These are phyloP conservation scores for Epiblema foenella DNA, from an alignment of 2,888 invertebrate genomes.

Conservation along the genomic window DNA sequence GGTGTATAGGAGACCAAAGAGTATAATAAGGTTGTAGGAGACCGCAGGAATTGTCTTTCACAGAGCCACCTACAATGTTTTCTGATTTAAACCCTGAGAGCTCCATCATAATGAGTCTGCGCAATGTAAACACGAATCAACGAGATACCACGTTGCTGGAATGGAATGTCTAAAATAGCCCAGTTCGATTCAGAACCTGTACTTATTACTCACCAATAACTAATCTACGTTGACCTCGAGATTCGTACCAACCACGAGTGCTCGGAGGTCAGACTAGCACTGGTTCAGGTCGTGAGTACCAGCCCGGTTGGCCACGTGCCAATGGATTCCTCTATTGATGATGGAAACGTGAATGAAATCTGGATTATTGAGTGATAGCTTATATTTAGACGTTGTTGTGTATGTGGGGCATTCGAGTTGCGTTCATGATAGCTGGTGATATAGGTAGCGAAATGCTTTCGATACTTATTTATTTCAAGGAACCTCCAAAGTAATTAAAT, in stretches of 20 bases:
- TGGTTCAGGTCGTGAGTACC: neutral
- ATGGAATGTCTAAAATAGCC: slow-evolving; percentile 16
- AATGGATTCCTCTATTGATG: slow-evolving; percentile 24
- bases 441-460: too few relatives aligned
- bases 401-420: neutral
- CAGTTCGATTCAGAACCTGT: neutral
- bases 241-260: neutral
- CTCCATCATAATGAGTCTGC: neutral
- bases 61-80: too few relatives aligned
- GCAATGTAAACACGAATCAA: slow-evolving; percentile 4
- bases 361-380: neutral
- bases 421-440: neutral
- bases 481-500: too few relatives aligned
- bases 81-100: neutral
- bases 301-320: slow-evolving; percentile 25
- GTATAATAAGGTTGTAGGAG: neutral
- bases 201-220: neutral
- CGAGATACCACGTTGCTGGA: neutral
- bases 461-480: neutral
- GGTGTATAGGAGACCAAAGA: too few relatives aligned
- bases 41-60: too few relatives aligned
- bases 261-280: neutral
- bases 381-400: neutral
- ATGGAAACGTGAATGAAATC: slow-evolving; percentile 32
- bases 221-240: neutral